These are phyloP conservation scores for Herminia tarsipennalis DNA, from an alignment of 2,888 invertebrate genomes.

Conservation along the genomic window DNA sequence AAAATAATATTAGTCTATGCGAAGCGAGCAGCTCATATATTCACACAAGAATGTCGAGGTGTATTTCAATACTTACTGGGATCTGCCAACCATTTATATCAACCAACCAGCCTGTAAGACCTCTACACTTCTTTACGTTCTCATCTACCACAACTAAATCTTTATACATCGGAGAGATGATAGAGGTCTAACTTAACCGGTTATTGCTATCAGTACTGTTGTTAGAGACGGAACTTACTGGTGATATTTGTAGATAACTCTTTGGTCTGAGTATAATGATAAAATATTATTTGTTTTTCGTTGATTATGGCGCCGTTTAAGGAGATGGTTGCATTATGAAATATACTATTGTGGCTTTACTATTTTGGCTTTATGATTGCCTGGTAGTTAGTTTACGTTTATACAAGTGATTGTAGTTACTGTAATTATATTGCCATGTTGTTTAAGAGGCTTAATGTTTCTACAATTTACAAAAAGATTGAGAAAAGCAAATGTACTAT, in stretches of 20 bases:
- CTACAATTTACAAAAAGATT: too few relatives aligned
- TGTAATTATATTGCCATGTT: too few relatives aligned
- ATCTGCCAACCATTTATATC: constrained; percentile 54
- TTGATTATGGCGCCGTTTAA: constrained; percentile 8
- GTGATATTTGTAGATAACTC: constrained; percentile 57
- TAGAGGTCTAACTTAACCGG: constrained; percentile 22
- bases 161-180: constrained; percentile 9
- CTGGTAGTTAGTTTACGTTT: too few relatives aligned
- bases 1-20: constrained; percentile 24
- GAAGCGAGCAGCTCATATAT: constrained; percentile 40
- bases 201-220: constrained; percentile 31
- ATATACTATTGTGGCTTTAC: too few relatives aligned
- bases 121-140: constrained; percentile 15
- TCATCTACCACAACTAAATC: constrained; percentile 1
- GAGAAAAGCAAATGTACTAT: too few relatives aligned
- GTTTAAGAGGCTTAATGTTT: too few relatives aligned
- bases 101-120: constrained; percentile 40
- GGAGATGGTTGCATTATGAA: constrained; percentile 10
- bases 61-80: constrained; percentile 62
- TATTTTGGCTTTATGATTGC: too few relatives aligned
- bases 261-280: constrained; percentile 34
- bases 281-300: constrained; percentile 22
- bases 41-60: constrained; percentile 49
- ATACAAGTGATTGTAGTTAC: too few relatives aligned
- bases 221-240: constrained; percentile 51